Conservation (phyloP, 2,113 vertebrate genomes). For the Xiphophorus couchianus region DNA sequence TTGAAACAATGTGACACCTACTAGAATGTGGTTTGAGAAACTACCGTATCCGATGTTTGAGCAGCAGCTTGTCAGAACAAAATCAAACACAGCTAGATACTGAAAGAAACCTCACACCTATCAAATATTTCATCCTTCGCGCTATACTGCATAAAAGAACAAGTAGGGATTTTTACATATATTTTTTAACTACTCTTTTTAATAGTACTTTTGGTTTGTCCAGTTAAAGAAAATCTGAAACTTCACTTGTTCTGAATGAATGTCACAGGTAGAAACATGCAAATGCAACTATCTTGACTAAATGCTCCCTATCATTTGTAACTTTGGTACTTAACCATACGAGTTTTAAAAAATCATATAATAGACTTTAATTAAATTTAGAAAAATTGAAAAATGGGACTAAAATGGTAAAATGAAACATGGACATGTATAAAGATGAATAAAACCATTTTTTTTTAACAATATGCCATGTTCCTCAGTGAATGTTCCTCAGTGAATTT, state of each 20-base stretch:
- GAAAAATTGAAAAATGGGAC: background rate
- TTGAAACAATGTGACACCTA: background rate
- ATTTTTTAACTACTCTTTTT: too few species aligned
- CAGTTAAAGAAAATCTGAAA: too few species aligned
- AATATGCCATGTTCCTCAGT: background rate
- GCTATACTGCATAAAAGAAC: too few species aligned
- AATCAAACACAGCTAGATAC: too few species aligned
- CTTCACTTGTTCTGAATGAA: too few species aligned
- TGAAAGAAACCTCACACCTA: background rate
- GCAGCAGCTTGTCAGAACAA: background rate
- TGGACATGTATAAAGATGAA: conserved; percentile 4
- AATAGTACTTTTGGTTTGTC: too few species aligned
- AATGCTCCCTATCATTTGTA: background rate
- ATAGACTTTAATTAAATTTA: background rate
- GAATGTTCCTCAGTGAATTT: background rate
- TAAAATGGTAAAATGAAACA: conserved; percentile 20
- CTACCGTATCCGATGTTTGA: background rate
- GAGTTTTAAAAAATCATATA: background rate
- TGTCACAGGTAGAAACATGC: too few species aligned
- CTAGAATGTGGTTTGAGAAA: background rate
- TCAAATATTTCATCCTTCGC: background rate
- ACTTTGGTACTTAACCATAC: background rate
- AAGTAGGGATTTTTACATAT: too few species aligned
- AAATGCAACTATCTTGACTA: background rate
- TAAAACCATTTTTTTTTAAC: background rate